Evolutionary conservation across 2,113 vertebrate species (phyloP), one percentile per base, ranked within the genome.

Genomic region (Forbesichthys papilliferus): DNA sequence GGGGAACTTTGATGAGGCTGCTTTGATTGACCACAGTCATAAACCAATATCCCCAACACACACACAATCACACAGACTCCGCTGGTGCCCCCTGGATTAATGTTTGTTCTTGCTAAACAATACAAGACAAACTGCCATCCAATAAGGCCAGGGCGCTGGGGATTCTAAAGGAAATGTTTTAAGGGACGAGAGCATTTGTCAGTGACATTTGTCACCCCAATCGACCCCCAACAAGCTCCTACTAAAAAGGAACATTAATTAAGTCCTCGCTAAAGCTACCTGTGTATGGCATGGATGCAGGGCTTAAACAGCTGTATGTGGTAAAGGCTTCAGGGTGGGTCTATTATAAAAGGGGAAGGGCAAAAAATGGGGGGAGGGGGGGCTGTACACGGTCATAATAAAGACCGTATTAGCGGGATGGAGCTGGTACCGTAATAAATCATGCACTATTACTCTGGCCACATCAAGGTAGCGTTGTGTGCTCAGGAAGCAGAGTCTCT

Each of bases 1-100:
- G 42, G 48, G 69, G 66, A 64, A 73, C 82, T 91, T 90, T 92
- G 86, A 91, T 89, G 84, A 86, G 80, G 84, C 79, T 61, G 51
- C 83, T 89, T 88, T 89, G 87, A 88, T 88, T 83, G 73, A 71
- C 80, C 80, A 77, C 72, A 77, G 68, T 68, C 69, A 80, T 79
- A 84, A 82, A 84, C 54, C 63, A 78, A 84, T 85, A 85, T 79
- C 75, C 72, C 60, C 65, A 42, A 53, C 46, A 53, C 61, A 61
- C 76, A 55, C 65, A 68, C 73, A 74, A 55, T 59, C 64, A 58
- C 63, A 61, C 14, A 16, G 11, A 61, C 60, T 47, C 46, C 42
- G 11, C 60, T 16, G 13, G 16, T 9, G 10, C 46, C 46, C 60
- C 55, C 3, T 36, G 48, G 57, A 70, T 52, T 61, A 61, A 13